phyloP scores from a whole-genome alignment of 2,113 vertebrate species.

The Menura novaehollandiae region DNA sequence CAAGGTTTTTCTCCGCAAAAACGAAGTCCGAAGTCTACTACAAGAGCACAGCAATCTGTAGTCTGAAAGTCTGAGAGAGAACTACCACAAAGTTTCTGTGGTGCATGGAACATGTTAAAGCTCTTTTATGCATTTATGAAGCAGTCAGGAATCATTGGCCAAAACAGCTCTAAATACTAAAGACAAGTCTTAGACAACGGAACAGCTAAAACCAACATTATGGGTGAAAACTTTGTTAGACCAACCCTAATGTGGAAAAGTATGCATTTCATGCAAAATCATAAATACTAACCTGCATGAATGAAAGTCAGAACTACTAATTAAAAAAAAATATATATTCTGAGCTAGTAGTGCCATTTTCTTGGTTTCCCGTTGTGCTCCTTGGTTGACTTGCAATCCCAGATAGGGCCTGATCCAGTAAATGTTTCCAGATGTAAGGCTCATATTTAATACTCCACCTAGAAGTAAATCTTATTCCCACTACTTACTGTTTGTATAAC shows the following conservation, averaged over 20 bases:
- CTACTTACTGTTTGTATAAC: slow-evolving; percentile 51
- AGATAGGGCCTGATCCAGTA: slow-evolving; percentile 33
- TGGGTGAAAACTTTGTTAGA: background rate
- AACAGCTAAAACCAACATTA: background rate
- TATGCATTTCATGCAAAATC: background rate
- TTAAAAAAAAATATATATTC: background rate
- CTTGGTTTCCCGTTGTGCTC: background rate
- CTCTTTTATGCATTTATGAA: background rate
- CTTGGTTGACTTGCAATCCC: background rate
- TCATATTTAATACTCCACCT: slow-evolving; percentile 33
- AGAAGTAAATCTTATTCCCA: slow-evolving; percentile 41
- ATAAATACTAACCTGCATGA: background rate
- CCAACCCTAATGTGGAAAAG: background rate
- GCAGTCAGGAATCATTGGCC: background rate
- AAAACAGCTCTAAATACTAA: background rate
- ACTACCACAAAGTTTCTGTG: background rate
- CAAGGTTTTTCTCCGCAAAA: background rate
- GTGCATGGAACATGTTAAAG: background rate
- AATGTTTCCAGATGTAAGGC: slow-evolving; percentile 52
- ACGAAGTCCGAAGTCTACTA: background rate
- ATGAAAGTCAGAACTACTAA: background rate
- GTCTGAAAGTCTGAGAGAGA: background rate
- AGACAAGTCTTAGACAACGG: background rate
- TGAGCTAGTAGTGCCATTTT: background rate
- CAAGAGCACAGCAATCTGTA: background rate